Evolutionary conservation across 2,888 invertebrate genomes (phyloP).

Genomic region (Caenorhabditis drosophilae): DNA sequence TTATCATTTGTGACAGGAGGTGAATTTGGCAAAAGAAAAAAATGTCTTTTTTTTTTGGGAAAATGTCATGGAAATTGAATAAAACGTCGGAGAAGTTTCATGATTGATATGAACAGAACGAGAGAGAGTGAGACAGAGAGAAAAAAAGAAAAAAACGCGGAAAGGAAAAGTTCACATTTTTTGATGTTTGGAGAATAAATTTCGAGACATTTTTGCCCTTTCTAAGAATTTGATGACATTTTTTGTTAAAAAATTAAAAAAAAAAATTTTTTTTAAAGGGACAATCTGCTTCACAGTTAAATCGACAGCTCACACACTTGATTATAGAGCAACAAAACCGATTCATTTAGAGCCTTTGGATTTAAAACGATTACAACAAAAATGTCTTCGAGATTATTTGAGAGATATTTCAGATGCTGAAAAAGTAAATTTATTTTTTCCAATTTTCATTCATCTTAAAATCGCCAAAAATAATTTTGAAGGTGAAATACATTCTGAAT

Average conservation of each 20-base stretch:
- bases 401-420: slow-evolving; percentile 67
- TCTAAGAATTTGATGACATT: too few species aligned
- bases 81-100: too few species aligned
- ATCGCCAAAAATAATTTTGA: not conserved
- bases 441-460: not conserved
- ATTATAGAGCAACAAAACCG: slow-evolving; percentile 43
- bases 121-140: too few species aligned
- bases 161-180: too few species aligned
- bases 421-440: slow-evolving; percentile 46
- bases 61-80: not conserved
- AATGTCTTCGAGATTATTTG: slow-evolving; percentile 66
- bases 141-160: too few species aligned
- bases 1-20: slow-evolving; percentile 60
- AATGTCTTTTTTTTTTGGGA: not conserved
- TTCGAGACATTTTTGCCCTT: too few species aligned
- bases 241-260: not conserved
- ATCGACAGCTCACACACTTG: slow-evolving; percentile 57
- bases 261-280: slow-evolving; percentile 26
- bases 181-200: too few species aligned
- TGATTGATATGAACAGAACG: too few species aligned
- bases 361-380: slow-evolving; percentile 65
- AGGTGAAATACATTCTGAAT: slow-evolving; percentile 65
- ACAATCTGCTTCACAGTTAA: slow-evolving; percentile 61
- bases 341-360: slow-evolving; percentile 68
- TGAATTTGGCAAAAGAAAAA: slow-evolving; percentile 2